phyloP scores from a whole-genome alignment of 1,140 invertebrate species.

The Formica exsecta region DNA sequence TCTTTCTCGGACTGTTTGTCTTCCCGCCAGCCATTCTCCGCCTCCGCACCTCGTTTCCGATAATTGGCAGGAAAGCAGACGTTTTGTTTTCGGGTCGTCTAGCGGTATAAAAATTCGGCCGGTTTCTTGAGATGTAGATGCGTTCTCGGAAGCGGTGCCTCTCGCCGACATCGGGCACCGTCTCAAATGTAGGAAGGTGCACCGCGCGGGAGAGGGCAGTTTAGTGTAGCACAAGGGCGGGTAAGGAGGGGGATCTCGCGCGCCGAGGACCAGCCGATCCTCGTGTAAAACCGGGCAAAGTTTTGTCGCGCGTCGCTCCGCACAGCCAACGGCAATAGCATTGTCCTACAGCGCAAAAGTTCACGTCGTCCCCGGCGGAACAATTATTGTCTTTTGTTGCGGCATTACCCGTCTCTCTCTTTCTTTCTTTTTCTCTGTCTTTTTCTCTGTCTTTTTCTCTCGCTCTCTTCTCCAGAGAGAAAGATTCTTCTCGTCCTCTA shows the following conservation, averaged over 20 bases:
- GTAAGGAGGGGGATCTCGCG: slow-evolving; percentile 26
- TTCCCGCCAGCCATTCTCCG: background rate
- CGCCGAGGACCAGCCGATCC: slow-evolving; percentile 70
- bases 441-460: slow-evolving; percentile 56
- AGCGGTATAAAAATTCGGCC: slow-evolving; percentile 80
- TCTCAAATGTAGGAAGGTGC: slow-evolving; percentile 53
- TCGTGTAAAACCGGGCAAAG: slow-evolving; percentile 81
- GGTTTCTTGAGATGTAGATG: slow-evolving; percentile 81
- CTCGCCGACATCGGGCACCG: slow-evolving; percentile 27
- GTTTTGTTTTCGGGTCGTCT: slow-evolving; percentile 76
- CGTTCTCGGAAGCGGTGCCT: slow-evolving; percentile 79
- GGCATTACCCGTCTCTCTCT: slow-evolving; percentile 46
- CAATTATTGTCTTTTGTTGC: slow-evolving; percentile 79
- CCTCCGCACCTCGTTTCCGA: slow-evolving; percentile 21
- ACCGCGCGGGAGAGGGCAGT: slow-evolving; percentile 32
- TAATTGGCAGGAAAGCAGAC: slow-evolving; percentile 78
- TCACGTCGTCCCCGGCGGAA: slow-evolving; percentile 69
- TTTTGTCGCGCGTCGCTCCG: slow-evolving; percentile 74
- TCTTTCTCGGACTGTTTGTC: slow-evolving; percentile 40
- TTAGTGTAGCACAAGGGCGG: slow-evolving; percentile 44
- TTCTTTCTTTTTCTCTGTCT: slow-evolving; percentile 55
- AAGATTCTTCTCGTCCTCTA: slow-evolving; percentile 17
- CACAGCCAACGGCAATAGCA: slow-evolving; percentile 73
- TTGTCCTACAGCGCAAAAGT: slow-evolving; percentile 79
- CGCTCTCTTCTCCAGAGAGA: slow-evolving; percentile 26